phyloP scores from a whole-genome alignment of 2,113 vertebrate species.

The Hemiscyllium ocellatum region DNA sequence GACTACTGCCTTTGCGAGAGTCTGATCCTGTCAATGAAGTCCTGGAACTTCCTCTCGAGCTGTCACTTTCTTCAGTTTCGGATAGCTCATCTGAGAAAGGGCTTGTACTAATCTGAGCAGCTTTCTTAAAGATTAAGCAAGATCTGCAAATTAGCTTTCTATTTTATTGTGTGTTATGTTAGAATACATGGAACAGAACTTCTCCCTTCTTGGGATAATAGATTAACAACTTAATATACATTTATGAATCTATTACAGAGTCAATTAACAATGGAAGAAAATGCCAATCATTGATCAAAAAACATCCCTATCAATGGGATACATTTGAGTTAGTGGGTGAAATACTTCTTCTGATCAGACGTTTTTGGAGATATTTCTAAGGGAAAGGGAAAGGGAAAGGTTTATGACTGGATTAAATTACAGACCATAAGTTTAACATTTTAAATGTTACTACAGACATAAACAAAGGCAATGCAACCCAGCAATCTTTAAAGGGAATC shows the following conservation, averaged over 20 bases:
- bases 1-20: slow-evolving; percentile 66
- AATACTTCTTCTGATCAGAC: background rate
- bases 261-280: background rate
- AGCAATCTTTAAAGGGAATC: background rate
- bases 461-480: background rate
- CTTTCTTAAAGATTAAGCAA: slow-evolving; percentile 63
- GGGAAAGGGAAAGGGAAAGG: background rate
- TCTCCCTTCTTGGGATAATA: background rate
- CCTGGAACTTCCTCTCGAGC: slow-evolving; percentile 70
- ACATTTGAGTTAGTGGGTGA: background rate
- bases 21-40: slow-evolving; percentile 63
- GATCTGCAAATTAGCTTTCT: background rate
- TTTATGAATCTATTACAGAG: background rate
- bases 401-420: background rate
- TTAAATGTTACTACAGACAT: background rate
- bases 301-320: background rate
- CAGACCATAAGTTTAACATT: background rate
- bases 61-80: slow-evolving; percentile 82
- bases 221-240: background rate
- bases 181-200: background rate
- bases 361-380: background rate
- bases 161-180: background rate
- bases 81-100: slow-evolving; percentile 78
- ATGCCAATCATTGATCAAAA: background rate
- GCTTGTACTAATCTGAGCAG: slow-evolving; percentile 81